Conservation (phyloP, 2,888 invertebrate genomes). For the Dynastes hyllus region DNA sequence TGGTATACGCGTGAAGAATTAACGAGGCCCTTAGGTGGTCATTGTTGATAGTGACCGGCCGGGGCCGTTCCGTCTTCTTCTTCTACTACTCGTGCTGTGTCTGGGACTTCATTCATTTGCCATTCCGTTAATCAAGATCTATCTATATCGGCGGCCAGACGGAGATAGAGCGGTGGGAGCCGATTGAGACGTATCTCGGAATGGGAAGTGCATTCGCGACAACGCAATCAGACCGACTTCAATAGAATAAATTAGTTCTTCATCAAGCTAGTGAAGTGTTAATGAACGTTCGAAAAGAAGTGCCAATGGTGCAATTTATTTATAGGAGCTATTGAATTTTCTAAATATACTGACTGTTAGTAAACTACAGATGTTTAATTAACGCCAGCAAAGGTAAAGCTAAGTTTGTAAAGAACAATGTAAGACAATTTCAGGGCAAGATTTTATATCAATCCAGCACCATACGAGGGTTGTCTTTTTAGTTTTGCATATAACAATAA, state of each 20-base stretch:
- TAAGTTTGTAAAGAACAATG: no score
- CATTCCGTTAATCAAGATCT: slow-evolving; percentile 44
- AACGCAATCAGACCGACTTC: slow-evolving; percentile 45
- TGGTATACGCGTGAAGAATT: slow-evolving; percentile 70
- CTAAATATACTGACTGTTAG: neutral
- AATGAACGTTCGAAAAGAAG: slow-evolving; percentile 32
- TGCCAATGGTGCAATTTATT: slow-evolving; percentile 10
- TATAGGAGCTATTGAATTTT: slow-evolving; percentile 16
- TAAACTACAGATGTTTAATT: no score
- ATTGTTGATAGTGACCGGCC: slow-evolving; percentile 55
- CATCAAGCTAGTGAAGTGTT: slow-evolving; percentile 18
- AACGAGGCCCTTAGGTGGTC: slow-evolving; percentile 65
- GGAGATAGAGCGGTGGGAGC: slow-evolving; percentile 22
- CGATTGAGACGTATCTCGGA: slow-evolving; percentile 12
- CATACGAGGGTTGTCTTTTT: no score
- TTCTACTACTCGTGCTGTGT: slow-evolving; percentile 6
- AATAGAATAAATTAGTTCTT: slow-evolving; percentile 49
- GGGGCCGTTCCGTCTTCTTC: slow-evolving; percentile 46
- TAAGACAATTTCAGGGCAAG: no score
- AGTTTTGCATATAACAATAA: no score
- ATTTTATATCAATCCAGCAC: no score
- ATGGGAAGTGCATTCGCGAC: slow-evolving; percentile 22
- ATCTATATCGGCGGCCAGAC: slow-evolving; percentile 21
- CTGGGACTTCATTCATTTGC: slow-evolving; percentile 15
- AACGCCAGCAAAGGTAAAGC: no score